These are phyloP conservation scores for Fistularia tabacaria DNA, from an alignment of 2,797 vertebrate species.

Conservation along the genomic window DNA sequence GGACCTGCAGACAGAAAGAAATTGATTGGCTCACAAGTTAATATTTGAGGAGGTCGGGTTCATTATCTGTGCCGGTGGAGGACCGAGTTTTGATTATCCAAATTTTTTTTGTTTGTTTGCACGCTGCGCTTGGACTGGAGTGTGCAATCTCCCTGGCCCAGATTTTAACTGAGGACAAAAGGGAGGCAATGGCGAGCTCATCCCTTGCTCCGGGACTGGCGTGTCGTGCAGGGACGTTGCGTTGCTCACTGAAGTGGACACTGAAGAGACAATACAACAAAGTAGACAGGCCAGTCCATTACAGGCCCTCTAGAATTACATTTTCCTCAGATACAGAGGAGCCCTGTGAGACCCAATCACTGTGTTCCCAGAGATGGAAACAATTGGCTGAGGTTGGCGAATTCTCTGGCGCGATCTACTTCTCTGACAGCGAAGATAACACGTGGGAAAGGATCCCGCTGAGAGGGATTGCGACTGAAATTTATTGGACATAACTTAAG, in stretches of 20 bases:
- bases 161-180: conserved; percentile 22
- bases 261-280: conserved; percentile 51
- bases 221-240: conserved; percentile 13
- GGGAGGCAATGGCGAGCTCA: conserved; percentile 29
- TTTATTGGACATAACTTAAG: conserved; percentile 20
- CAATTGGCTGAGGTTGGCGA: conserved; percentile 41
- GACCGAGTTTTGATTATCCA: conserved; percentile 12
- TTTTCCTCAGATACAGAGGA: conserved; percentile 49
- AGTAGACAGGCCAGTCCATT: conserved; percentile 58
- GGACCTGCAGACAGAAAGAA: conserved; percentile 8
- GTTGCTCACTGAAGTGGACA: conserved; percentile 47
- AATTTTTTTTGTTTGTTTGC: background rate
- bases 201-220: conserved; percentile 35
- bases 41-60: conserved; percentile 16
- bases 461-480: conserved; percentile 17
- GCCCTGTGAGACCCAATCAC: conserved; percentile 39
- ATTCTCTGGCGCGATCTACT: conserved; percentile 42
- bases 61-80: conserved; percentile 21
- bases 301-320: conserved; percentile 57
- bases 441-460: conserved; percentile 2
- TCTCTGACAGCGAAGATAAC: conserved; percentile 40
- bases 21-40: conserved; percentile 15
- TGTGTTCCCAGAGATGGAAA: conserved; percentile 55
- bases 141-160: conserved; percentile 18
- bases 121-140: conserved; percentile 12